phyloP scores from a whole-genome alignment of 2,113 vertebrate species.

The Onychostoma macrolepis region DNA sequence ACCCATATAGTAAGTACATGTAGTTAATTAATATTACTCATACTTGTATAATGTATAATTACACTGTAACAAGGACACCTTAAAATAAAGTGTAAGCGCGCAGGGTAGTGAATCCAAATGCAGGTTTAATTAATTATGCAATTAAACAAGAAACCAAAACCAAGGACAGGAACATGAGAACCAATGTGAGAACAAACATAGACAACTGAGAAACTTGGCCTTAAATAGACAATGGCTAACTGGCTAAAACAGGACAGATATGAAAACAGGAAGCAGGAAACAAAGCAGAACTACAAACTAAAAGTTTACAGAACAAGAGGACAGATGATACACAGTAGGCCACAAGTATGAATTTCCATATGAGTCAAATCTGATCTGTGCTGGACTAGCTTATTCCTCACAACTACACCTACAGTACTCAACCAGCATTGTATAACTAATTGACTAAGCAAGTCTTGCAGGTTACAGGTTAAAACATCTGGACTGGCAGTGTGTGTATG shows the following conservation, averaged over 20 bases:
- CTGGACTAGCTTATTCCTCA: background rate
- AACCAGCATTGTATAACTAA: background rate
- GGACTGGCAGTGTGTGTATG: background rate
- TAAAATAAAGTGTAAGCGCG: too few species aligned
- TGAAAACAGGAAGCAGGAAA: background rate
- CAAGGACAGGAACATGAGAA: background rate
- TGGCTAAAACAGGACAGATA: background rate
- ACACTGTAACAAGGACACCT: too few species aligned
- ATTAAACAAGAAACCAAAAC: background rate
- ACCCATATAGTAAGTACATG: too few species aligned
- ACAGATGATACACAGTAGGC: background rate
- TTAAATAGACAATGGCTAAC: background rate
- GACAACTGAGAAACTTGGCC: too few species aligned
- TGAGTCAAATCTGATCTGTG: background rate
- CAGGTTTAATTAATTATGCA: background rate
- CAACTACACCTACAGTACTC: background rate
- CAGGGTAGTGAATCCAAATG: background rate
- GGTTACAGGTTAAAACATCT: background rate
- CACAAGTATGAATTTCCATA: background rate
- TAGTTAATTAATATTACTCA: too few species aligned
- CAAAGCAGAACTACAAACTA: background rate
- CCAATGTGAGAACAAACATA: background rate
- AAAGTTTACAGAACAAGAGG: background rate
- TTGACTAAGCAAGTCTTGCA: background rate
- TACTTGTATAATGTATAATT: too few species aligned